A percentile compares a stretch with the other conserved stretches of the same genome.
phyloP scores from a whole-genome alignment of 23 tunicate genomes.

The Phallusia fumigata region DNA sequence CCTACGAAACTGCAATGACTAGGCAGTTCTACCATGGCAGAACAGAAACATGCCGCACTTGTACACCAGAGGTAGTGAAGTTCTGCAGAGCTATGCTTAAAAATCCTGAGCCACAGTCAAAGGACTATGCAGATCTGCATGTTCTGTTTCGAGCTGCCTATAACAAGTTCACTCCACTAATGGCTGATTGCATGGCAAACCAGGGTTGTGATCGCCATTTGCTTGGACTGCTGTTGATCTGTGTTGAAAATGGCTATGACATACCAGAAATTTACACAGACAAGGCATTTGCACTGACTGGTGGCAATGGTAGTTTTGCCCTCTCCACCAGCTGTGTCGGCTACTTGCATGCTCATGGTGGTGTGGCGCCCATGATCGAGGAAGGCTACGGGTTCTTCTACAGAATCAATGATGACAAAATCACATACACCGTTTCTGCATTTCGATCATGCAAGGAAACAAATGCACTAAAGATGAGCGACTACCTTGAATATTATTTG shows the following conservation, averaged over 20 bases:
- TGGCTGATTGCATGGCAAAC: slow-evolving; percentile 64
- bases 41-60: slow-evolving; percentile 87
- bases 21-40: slow-evolving; percentile 88
- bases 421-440: slow-evolving; percentile 47
- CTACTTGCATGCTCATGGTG: slow-evolving; percentile 68
- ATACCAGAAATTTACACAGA: slow-evolving; percentile 81
- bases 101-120: slow-evolving; percentile 17
- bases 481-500: slow-evolving; percentile 32
- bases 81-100: slow-evolving; percentile 53
- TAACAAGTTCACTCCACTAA: slow-evolving; percentile 58
- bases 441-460: slow-evolving; percentile 54
- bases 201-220: slow-evolving; percentile 92
- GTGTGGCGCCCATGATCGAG: slow-evolving; percentile 85
- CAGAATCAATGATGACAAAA: slow-evolving; percentile 64
- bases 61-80: slow-evolving; percentile 84
- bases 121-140: slow-evolving; percentile 15
- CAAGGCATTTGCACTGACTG: slow-evolving; percentile 59
- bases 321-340: slow-evolving; percentile 87
- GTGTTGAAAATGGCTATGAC: slow-evolving; percentile 46
- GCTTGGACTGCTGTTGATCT: slow-evolving; percentile 56
- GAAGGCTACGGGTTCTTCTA: slow-evolving; percentile 94
- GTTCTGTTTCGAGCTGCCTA: slow-evolving; percentile 48
- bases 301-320: slow-evolving; percentile 88
- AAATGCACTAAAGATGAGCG: slow-evolving; percentile 42
- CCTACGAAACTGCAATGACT: slow-evolving; percentile 94